A percentile compares a stretch with the other conserved stretches of the same genome.
These are phyloP conservation scores for Lepidurus arcticus DNA, from an alignment of 1,140 invertebrate species.

Conservation along the genomic window DNA sequence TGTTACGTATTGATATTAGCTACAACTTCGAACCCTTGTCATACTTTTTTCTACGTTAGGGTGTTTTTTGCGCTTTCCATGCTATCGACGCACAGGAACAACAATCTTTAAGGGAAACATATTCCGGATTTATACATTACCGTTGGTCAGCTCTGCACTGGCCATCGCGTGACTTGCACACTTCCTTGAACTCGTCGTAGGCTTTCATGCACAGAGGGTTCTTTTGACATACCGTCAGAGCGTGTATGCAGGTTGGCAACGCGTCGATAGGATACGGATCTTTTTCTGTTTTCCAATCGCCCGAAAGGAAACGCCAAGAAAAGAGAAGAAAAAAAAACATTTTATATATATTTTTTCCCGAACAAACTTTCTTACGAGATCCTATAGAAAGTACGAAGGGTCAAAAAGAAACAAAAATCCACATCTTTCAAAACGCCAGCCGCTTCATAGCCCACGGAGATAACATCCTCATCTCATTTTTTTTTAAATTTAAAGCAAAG, in stretches of 20 bases:
- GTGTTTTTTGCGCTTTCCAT: too few relatives aligned
- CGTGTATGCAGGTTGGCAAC: constrained; percentile 79
- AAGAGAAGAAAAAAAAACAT: constrained; percentile 33
- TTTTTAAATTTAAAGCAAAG: too few relatives aligned
- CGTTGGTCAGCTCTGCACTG: constrained; percentile 80
- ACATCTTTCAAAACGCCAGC: background rate
- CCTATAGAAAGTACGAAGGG: background rate
- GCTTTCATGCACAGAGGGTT: constrained; percentile 64
- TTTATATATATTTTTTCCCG: constrained; percentile 5
- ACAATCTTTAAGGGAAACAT: too few relatives aligned
- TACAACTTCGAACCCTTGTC: too few relatives aligned
- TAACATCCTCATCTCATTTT: constrained; percentile 1
- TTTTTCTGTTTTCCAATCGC: constrained; percentile 57
- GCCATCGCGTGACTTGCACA: constrained; percentile 73
- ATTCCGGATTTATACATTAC: constrained; percentile 49
- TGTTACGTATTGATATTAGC: too few relatives aligned
- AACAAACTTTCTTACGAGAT: background rate
- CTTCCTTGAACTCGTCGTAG: constrained; percentile 74
- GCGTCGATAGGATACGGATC: constrained; percentile 78
- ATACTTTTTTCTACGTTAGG: too few relatives aligned
- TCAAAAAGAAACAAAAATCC: background rate
- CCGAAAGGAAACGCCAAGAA: background rate
- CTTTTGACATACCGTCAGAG: constrained; percentile 70
- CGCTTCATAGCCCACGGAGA: background rate
- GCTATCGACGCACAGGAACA: too few relatives aligned